Evolutionary conservation across 1,140 invertebrate species (phyloP), one percentile per base, ranked within the genome.

Genomic region (Palaemon carinicauda): DNA sequence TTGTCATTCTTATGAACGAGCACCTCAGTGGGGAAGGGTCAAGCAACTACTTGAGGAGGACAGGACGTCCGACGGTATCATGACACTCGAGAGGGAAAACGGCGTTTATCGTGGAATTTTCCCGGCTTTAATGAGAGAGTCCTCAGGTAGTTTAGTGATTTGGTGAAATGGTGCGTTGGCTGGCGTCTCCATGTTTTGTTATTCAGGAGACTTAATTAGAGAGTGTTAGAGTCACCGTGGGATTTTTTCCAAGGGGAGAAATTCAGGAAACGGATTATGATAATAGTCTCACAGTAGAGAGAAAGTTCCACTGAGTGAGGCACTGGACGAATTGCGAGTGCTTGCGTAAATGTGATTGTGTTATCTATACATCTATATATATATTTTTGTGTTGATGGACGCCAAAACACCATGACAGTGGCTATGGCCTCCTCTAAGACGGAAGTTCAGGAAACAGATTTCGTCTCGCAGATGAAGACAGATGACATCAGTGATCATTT

Each of bases 351-450:
- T 24, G 69, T 29, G 69, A 17, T 15, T 17, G 52, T 10, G 82
- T 77, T 33, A 78, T 54, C 75, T 52, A 41, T 77, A 52, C 24
- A 19, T 24, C 53, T 31, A 71, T 33, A 41, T 53, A 41, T 78
- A 31, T 27, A 53, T 80, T 86, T 29, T 50, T 27, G 80, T 53
- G 29, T 51, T 54, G 21, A 53, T 24, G 77, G 71, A 52, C 31
- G 77, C 73, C 56, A 77, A 78, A 75, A 69, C 75, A 86, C 65
- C 77, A 86, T 86, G 84, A 86, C 84, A 86, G 84, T 86, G 84
- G 84, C 84, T 75, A 86, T 86, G 84, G 77, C 84, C 80, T 86
- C 84, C 60, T 78, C 84, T 71, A 86, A 86, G 84, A 75, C 84
- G 84, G 84, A 86, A 71, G 84, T 86, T 51, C 41, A 73, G 50